Conservation (phyloP, 2,797 vertebrate genomes). For the Danio aesculapii region DNA sequence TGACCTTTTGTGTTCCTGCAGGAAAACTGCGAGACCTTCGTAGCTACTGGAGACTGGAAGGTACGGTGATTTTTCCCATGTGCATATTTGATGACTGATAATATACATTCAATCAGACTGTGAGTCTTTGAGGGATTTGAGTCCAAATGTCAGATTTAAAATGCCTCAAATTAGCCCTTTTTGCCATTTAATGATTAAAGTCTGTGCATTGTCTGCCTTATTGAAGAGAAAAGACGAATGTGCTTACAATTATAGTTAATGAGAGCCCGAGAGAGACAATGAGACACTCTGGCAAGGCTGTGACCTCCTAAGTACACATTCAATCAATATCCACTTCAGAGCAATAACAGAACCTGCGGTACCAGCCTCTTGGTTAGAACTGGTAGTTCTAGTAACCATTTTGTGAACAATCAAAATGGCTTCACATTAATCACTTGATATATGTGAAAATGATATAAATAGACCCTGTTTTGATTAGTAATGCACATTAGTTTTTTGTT, state of each 20-base stretch:
- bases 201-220: not conserved
- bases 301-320: not conserved
- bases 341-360: not conserved
- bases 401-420: not conserved
- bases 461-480: not conserved
- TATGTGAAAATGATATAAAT: no score
- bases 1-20: constrained; percentile 62
- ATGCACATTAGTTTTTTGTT: not conserved
- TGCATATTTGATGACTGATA: not conserved
- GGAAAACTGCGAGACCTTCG: constrained; percentile 82
- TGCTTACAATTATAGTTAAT: not conserved
- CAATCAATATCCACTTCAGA: constrained; percentile 14
- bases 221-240: not conserved
- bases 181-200: constrained; percentile 10
- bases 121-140: not conserved
- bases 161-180: not conserved
- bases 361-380: not conserved
- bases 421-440: not conserved
- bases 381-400: not conserved
- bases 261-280: not conserved
- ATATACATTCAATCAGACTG: not conserved
- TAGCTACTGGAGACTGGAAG: constrained; percentile 83
- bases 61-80: constrained; percentile 66
- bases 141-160: not conserved
- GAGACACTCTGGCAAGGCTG: not conserved